phyloP scores from a whole-genome alignment of 1,140 invertebrate species.

The Propsilocerus akamusi region DNA sequence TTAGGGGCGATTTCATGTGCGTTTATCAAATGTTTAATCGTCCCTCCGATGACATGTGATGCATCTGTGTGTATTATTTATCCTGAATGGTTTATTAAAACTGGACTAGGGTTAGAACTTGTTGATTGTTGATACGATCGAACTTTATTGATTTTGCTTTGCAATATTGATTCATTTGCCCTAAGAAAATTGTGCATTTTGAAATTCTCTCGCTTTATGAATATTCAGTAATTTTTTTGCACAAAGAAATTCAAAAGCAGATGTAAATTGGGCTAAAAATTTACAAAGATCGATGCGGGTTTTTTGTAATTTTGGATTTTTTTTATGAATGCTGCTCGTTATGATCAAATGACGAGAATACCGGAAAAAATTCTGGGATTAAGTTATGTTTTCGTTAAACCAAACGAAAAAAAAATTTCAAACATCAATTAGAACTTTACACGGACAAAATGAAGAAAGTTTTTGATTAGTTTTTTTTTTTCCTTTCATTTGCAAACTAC shows the following conservation, averaged over 20 bases:
- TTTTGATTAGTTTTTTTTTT: too few species aligned
- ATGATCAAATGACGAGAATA: conserved; percentile 1
- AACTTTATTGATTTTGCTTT: neutral
- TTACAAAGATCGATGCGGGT: neutral
- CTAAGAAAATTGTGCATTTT: too few species aligned
- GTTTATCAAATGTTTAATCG: conserved; percentile 1
- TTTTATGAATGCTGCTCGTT: neutral
- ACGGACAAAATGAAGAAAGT: too few species aligned
- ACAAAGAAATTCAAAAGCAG: neutral
- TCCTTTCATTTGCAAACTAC: too few species aligned
- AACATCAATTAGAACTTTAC: too few species aligned
- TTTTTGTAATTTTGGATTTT: neutral
- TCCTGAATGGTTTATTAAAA: conserved; percentile 1
- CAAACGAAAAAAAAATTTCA: too few species aligned
- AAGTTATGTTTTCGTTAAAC: too few species aligned
- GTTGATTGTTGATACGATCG: neutral
- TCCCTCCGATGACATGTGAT: neutral
- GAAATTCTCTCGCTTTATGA: too few species aligned
- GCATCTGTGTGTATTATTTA: neutral
- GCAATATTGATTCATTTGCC: neutral
- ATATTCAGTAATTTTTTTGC: neutral
- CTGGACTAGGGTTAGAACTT: neutral
- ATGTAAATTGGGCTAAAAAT: neutral
- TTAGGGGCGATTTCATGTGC: neutral
- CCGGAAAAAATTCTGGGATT: too few species aligned